Evolutionary conservation across 2,797 vertebrate genomes (phyloP).

Genomic region (Microtus agrestis): DNA sequence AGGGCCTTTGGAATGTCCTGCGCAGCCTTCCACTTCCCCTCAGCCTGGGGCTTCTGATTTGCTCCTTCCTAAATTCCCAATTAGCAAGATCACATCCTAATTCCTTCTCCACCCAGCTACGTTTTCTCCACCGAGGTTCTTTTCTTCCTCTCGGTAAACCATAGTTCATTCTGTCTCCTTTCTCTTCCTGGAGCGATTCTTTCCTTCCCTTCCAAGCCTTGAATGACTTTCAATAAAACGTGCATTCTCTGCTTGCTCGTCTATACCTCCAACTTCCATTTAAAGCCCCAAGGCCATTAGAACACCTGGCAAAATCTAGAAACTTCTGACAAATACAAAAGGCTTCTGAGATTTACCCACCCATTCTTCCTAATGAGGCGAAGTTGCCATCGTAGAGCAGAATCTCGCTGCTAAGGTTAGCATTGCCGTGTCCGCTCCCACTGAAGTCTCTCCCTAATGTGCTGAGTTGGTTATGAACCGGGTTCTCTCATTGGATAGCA

Average conservation of each 20-base stretch:
- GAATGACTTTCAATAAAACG: background rate
- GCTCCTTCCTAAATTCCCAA: background rate
- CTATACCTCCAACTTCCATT: background rate
- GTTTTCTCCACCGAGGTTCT: background rate
- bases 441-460: background rate
- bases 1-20: no score
- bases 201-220: background rate
- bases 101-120: background rate
- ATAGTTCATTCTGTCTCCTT: background rate
- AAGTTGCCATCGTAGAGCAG: background rate
- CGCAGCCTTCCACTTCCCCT: background rate
- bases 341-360: background rate
- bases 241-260: background rate
- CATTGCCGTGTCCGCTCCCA: background rate
- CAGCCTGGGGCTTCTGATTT: background rate
- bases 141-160: background rate
- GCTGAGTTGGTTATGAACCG: background rate
- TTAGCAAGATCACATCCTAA: background rate
- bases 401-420: constrained; percentile 33
- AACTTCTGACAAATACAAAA: constrained; percentile 23
- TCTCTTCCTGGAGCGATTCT: background rate
- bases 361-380: background rate
- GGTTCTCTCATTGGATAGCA: constrained; percentile 9
- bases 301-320: constrained; percentile 30
- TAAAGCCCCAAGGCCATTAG: background rate